A percentile compares a stretch with the other conserved stretches of the same genome.
These are phyloP conservation scores for Threskiornis aethiopicus DNA, from an alignment of 2,797 vertebrate species.

Conservation along the genomic window DNA sequence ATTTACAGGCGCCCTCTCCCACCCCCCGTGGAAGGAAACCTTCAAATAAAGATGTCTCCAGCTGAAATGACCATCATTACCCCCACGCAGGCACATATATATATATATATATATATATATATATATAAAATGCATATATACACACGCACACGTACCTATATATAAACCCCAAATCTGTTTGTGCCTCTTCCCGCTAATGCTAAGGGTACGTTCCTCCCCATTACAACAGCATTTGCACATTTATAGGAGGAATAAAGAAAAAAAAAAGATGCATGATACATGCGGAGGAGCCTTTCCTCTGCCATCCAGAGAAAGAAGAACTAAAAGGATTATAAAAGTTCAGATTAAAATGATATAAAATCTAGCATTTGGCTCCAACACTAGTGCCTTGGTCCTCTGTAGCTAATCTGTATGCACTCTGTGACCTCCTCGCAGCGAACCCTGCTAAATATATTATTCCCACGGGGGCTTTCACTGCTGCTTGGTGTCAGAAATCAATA, in stretches of 20 bases:
- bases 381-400: constrained; percentile 88
- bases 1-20: neutral
- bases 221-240: constrained; percentile 72
- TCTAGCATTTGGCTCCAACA: constrained; percentile 84
- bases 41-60: constrained; percentile 72
- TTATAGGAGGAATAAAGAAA: constrained; percentile 68
- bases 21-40: constrained; percentile 27
- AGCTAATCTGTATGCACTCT: constrained; percentile 99
- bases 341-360: constrained; percentile 88
- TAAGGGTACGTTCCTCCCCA: constrained; percentile 51
- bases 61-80: constrained; percentile 56
- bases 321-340: constrained; percentile 88
- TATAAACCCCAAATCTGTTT: constrained; percentile 45
- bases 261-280: constrained; percentile 44
- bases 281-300: constrained; percentile 70
- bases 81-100: neutral
- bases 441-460: constrained; percentile 99
- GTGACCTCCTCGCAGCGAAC: constrained; percentile 98
- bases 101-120: fast-evolving
- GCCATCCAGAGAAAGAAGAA: constrained; percentile 81
- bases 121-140: neutral
- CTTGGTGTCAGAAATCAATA: constrained; percentile 99
- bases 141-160: neutral
- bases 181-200: constrained; percentile 44
- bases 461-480: constrained; percentile 98